Base-by-base conservation (phyloP, 2,888 invertebrate species). In the Abrostola triplasia region DNA sequence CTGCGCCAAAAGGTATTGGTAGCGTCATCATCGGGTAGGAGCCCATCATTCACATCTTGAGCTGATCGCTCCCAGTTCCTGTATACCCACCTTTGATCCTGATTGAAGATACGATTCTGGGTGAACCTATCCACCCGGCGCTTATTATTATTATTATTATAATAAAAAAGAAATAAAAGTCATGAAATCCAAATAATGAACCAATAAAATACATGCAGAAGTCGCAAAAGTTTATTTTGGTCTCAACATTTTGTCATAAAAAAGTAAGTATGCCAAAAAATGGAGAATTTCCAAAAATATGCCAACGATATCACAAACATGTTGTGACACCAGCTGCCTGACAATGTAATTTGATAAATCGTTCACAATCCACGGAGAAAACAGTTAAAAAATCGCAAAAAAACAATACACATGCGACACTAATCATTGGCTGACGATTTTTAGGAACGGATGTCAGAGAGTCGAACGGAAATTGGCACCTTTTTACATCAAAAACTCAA, bases 381-480 rank as follows among this genome's bases (percentile, higher is more conserved):
- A 85, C 67, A 65, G 64, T 70, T 84, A 83, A 88, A 90, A 91
- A 91, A 91, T 89, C 72, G 73, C 78, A 82, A 90, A 93, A 90
- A 93, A 92, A 90, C 84, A 81, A 80, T 82, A 79, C 90, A 88
- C 89, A 90, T 89, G 89, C 88, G 88, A 88, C 90, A 90, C 92
- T 90, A 92, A 93, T 93, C 92, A 93, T 83, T 84, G 82, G 79
- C 86, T 87, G 90, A 90, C 84, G 93, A 93, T 92, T 93, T 93
- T 92, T 90, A 89, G 86, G 84, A 89, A 90, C 93, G 94, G 94
- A 93, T 93, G 91, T 87, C 80, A 75, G 82, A 88, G 85, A 89
- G 89, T 86, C 79, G 84, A 91, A 86, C 93, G 94, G 94, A 94
- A 90, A 94, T 94, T 93, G 94, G 93, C 92, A 90, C 88, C 89